Evolutionary conservation across 2,888 invertebrate species (phyloP).

Genomic region (Cheilosia pagana): DNA sequence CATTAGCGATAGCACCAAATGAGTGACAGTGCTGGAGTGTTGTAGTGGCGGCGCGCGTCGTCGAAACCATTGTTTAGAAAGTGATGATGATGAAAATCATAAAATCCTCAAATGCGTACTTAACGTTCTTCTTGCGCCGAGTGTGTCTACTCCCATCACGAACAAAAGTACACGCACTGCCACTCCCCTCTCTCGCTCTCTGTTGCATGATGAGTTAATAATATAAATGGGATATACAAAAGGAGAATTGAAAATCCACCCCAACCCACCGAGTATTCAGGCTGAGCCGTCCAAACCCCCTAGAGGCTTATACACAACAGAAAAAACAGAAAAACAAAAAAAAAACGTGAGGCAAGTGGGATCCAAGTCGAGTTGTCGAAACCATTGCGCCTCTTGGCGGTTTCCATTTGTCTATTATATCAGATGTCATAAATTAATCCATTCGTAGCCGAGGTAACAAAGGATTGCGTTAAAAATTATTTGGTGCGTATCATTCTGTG

Average conservation of each 20-base stretch:
- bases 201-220: slow-evolving; percentile 17
- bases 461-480: slow-evolving; percentile 42
- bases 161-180: slow-evolving; percentile 18
- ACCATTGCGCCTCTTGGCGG: slow-evolving; percentile 30
- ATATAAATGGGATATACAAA: slow-evolving; percentile 9
- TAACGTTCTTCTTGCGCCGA: slow-evolving; percentile 34
- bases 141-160: neutral
- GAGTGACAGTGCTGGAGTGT: slow-evolving; percentile 38
- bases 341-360: neutral
- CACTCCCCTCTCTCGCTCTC: neutral
- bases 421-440: slow-evolving; percentile 60
- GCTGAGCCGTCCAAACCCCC: neutral
- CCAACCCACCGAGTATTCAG: neutral
- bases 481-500: slow-evolving; percentile 16
- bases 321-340: neutral
- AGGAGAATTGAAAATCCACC: slow-evolving; percentile 37
- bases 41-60: neutral
- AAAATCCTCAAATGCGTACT: slow-evolving; percentile 47
- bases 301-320: neutral
- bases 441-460: slow-evolving; percentile 49
- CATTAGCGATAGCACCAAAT: slow-evolving; percentile 56
- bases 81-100: slow-evolving; percentile 63
- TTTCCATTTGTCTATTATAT: slow-evolving; percentile 52
- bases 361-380: slow-evolving; percentile 33
- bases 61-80: slow-evolving; percentile 46